These are phyloP conservation scores for Coregonus suidteri DNA, from an alignment of 2,797 vertebrate species.

Conservation along the genomic window DNA sequence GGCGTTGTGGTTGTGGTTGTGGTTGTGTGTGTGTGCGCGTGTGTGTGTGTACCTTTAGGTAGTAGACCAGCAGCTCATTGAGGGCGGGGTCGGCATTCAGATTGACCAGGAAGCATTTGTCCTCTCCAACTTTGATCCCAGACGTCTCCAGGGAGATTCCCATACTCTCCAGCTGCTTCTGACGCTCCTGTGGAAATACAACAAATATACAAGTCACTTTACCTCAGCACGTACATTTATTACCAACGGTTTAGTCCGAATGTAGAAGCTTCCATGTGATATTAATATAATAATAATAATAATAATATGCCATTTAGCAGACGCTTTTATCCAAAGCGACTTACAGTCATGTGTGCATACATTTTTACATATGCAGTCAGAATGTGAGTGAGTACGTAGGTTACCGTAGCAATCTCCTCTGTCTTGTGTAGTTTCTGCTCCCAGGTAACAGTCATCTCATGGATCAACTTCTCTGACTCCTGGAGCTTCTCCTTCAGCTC, in stretches of 20 bases:
- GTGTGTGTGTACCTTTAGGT: constrained; percentile 87
- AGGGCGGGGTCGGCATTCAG: constrained; percentile 96
- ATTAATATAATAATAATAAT: not conserved
- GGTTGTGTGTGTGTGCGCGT: not conserved
- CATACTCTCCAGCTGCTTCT: constrained; percentile 96
- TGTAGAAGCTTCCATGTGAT: constrained; percentile 9
- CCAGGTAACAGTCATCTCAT: constrained; percentile 96
- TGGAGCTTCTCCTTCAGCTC: constrained; percentile 96
- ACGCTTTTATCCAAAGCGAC: too few species aligned
- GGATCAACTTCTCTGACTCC: constrained; percentile 96
- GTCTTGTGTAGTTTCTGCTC: constrained; percentile 98
- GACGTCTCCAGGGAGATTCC: constrained; percentile 97
- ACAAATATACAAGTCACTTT: not conserved
- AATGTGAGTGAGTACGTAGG: constrained; percentile 23
- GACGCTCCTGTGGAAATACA: constrained; percentile 84
- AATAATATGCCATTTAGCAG: too few species aligned
- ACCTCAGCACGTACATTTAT: not conserved
- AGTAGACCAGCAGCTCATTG: constrained; percentile 97
- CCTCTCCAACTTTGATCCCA: constrained; percentile 97
- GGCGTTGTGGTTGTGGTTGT: not conserved
- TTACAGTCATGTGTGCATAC: too few species aligned
- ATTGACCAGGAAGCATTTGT: constrained; percentile 97
- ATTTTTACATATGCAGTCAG: too few species aligned
- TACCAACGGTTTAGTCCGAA: not conserved
- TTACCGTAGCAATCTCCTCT: constrained; percentile 95